Percentiles rank a stretch among this genome's conserved stretches.
phyloP scores from a whole-genome alignment of 1,140 invertebrate species.

The Euwallacea similis region DNA sequence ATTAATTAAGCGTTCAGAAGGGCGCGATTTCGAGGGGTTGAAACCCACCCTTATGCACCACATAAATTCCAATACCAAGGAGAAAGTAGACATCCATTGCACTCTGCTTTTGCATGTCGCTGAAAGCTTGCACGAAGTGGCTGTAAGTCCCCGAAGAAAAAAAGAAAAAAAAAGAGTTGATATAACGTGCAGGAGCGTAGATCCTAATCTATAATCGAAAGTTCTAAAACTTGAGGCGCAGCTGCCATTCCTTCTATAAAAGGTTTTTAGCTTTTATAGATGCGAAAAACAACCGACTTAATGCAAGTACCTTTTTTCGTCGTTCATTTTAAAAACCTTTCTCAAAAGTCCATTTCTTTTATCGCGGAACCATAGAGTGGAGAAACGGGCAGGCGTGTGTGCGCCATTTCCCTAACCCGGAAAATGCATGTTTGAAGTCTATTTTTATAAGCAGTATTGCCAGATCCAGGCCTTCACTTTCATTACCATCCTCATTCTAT shows the following conservation, averaged over 20 bases:
- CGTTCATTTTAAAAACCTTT: constrained; percentile 35
- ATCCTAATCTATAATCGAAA: constrained; percentile 3
- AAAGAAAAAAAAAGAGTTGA: not conserved
- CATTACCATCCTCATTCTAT: not conserved
- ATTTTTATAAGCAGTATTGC: constrained; percentile 20
- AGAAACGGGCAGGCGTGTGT: constrained; percentile 28
- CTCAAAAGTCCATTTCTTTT: constrained; percentile 36
- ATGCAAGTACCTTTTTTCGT: constrained; percentile 24
- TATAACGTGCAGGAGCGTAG: not conserved
- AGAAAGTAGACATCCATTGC: not conserved
- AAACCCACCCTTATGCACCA: too few relatives aligned
- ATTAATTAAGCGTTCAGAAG: too few relatives aligned
- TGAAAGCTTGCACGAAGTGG: not conserved
- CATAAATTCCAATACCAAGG: not conserved
- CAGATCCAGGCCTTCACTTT: not conserved
- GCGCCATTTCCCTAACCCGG: constrained; percentile 28
- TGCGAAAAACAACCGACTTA: constrained; percentile 23
- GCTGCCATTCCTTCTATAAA: constrained; percentile 14
- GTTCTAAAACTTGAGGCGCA: not conserved
- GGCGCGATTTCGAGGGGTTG: too few relatives aligned
- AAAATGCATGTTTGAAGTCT: constrained; percentile 28
- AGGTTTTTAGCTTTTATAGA: constrained; percentile 13
- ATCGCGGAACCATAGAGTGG: constrained; percentile 31
- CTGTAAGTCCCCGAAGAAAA: not conserved
- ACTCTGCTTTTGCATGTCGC: not conserved